Conservation (phyloP, 2,888 invertebrate genomes). For the Drosophila neonasuta region DNA sequence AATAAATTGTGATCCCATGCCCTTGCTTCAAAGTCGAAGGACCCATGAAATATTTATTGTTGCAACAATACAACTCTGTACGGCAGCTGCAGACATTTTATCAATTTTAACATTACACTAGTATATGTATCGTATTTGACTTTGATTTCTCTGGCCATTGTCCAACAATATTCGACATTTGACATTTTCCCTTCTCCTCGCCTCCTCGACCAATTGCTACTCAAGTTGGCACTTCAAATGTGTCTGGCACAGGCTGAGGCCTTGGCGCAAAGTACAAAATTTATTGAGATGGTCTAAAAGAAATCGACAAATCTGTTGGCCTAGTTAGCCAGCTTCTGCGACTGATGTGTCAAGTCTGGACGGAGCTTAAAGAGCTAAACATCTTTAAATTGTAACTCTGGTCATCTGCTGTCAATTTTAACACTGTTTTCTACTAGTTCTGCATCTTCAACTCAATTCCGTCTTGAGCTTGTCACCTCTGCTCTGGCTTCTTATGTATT, state of each 20-base stretch:
- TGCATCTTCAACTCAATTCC: constrained; percentile 7
- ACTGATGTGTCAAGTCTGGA: neutral
- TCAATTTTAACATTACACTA: constrained; percentile 23
- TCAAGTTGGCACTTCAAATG: constrained; percentile 29
- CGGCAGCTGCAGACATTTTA: constrained; percentile 8
- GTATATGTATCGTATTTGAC: constrained; percentile 35
- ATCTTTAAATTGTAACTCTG: neutral
- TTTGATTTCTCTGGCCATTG: constrained; percentile 36
- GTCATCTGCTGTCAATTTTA: neutral
- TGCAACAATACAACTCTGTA: constrained; percentile 2
- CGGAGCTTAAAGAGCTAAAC: neutral
- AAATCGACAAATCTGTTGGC: constrained; percentile 2
- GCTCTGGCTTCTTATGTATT: constrained; percentile 29
- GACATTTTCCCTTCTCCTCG: neutral
- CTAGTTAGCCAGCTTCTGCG: neutral
- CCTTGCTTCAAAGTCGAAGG: neutral
- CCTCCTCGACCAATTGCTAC: constrained; percentile 3
- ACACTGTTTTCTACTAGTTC: no score
- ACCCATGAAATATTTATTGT: constrained; percentile 15
- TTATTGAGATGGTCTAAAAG: constrained; percentile 1
- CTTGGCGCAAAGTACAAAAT: constrained; percentile 1
- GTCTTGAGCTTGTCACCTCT: constrained; percentile 23
- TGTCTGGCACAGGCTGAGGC: constrained; percentile 30
- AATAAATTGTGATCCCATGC: constrained; percentile 1
- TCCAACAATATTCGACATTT: constrained; percentile 7